phyloP scores from a whole-genome alignment of 2,113 vertebrate genomes.

The Pituophis catenifer region DNA sequence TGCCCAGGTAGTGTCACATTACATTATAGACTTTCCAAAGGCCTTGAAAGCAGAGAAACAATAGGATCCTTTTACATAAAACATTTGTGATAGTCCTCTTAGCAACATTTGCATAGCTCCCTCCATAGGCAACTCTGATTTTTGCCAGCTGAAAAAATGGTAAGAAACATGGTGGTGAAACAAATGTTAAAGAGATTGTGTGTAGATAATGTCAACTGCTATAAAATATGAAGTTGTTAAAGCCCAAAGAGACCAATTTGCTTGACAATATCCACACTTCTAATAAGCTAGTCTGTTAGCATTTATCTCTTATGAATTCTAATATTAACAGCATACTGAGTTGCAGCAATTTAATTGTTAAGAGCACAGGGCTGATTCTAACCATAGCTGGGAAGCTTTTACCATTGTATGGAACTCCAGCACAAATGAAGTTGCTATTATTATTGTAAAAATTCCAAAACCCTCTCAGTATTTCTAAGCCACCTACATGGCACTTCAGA shows the following conservation, averaged over 20 bases:
- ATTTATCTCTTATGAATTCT: neutral
- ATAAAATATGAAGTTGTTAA: neutral
- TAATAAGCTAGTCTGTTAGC: neutral
- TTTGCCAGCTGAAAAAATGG: neutral
- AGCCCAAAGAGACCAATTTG: neutral
- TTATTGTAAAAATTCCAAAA: neutral
- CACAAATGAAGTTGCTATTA: neutral
- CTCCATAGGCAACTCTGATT: neutral
- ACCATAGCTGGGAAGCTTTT: neutral
- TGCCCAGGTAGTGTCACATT: constrained; percentile 54
- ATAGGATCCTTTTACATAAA: constrained; percentile 46
- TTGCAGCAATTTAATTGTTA: neutral
- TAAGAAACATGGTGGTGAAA: neutral
- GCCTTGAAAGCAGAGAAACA: constrained; percentile 42
- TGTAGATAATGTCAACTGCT: neutral
- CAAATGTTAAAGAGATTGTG: neutral
- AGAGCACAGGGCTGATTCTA: neutral
- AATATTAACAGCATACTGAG: neutral
- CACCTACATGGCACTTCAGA: neutral
- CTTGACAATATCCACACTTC: neutral
- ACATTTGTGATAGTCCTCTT: neutral
- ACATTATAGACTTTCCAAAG: constrained; percentile 38
- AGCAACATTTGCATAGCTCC: constrained; percentile 4
- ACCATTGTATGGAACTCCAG: neutral
- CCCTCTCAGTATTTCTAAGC: neutral